Evolutionary conservation across 2,797 vertebrate genomes (phyloP).

Genomic region (Chaenodraco wilsoni): DNA sequence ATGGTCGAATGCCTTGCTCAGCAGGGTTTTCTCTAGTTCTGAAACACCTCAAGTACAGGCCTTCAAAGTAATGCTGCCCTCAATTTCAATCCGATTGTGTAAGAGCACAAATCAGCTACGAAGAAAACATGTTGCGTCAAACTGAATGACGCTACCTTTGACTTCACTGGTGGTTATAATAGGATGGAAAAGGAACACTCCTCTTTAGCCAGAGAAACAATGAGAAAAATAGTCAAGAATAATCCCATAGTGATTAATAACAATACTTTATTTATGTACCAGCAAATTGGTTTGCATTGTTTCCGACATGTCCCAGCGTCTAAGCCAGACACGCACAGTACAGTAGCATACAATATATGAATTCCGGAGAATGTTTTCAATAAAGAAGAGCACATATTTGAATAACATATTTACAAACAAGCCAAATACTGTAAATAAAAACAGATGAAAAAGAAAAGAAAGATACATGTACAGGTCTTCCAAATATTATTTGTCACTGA

Average conservation of each 20-base stretch:
- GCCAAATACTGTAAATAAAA: conserved; percentile 66
- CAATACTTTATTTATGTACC: conserved; percentile 79
- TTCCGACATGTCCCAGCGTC: conserved; percentile 77
- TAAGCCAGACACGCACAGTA: conserved; percentile 77
- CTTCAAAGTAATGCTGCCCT: conserved; percentile 6
- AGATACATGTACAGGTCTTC: conserved; percentile 43
- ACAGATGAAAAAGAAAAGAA: conserved; percentile 43
- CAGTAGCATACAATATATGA: conserved; percentile 75
- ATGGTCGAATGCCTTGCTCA: not conserved
- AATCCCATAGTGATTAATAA: conserved; percentile 55
- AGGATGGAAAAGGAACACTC: not conserved
- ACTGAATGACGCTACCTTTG: conserved; percentile 19
- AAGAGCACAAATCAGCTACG: conserved; percentile 28
- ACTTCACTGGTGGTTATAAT: conserved; percentile 5
- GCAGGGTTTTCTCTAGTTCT: not conserved
- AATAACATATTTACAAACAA: conserved; percentile 77
- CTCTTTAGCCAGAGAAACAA: not conserved
- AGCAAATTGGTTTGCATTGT: conserved; percentile 79
- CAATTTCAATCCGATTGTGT: conserved; percentile 30
- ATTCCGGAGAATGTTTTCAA: conserved; percentile 64
- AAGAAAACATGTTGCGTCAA: conserved; percentile 39
- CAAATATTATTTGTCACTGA: conserved; percentile 61
- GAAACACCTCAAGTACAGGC: not conserved
- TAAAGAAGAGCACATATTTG: conserved; percentile 63
- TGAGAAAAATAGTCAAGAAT: conserved; percentile 24